Conservation (phyloP, 2,888 invertebrate genomes). For the Cremastinae sp. region DNA sequence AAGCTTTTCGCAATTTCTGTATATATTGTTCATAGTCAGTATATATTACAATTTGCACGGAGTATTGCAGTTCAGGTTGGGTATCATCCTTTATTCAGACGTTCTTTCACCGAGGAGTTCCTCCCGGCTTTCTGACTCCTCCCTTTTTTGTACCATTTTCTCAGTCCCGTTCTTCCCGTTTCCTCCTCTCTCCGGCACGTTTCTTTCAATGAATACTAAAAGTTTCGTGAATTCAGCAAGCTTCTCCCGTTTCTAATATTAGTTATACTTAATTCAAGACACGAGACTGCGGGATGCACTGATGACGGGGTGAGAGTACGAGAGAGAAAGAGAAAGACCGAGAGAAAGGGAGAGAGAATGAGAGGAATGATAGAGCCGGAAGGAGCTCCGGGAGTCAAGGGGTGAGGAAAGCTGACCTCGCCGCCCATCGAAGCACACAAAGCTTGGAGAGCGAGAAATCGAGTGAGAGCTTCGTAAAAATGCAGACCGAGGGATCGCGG, state of each 20-base stretch:
- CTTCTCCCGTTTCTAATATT: constrained; percentile 69
- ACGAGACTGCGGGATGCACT: constrained; percentile 70
- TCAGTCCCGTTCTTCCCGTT: constrained; percentile 27
- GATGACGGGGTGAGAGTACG: constrained; percentile 51
- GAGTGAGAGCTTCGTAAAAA: constrained; percentile 30
- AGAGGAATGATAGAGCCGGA: constrained; percentile 18
- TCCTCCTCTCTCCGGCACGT: constrained; percentile 26
- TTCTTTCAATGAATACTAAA: constrained; percentile 78
- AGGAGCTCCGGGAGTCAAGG: constrained; percentile 11
- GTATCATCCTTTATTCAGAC: constrained; percentile 71
- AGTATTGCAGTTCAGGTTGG: constrained; percentile 62
- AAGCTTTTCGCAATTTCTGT: no score
- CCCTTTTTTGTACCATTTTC: constrained; percentile 40
- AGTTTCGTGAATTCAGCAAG: constrained; percentile 73
- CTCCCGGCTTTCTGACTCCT: constrained; percentile 40
- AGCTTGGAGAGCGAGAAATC: constrained; percentile 35
- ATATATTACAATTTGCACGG: constrained; percentile 29
- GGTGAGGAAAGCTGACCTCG: constrained; percentile 50
- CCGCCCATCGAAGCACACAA: constrained; percentile 23
- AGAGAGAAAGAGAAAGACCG: constrained; percentile 34
- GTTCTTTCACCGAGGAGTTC: constrained; percentile 66
- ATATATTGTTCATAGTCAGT: constrained; percentile 24
- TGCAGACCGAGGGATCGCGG: constrained; percentile 19
- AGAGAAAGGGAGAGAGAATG: constrained; percentile 25
- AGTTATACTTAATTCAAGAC: constrained; percentile 79